Evolutionary conservation across 2,113 vertebrate species (phyloP), one percentile per base, ranked within the genome.

Genomic region (Murina feae): DNA sequence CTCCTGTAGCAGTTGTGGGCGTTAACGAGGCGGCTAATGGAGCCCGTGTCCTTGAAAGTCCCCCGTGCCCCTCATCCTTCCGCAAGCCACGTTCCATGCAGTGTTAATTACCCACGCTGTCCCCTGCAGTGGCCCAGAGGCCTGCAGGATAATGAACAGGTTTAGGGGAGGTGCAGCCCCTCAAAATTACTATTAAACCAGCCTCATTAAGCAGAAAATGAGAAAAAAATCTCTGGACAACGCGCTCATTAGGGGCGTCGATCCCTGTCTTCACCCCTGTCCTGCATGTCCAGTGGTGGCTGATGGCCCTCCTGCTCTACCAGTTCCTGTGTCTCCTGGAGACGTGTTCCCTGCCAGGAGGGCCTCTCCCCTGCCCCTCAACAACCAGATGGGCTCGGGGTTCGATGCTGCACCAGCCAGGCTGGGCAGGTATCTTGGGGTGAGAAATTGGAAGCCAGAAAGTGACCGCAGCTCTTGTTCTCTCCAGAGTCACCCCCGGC

Each of bases 121-220:
- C 99, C 99, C 98, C 98, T 98, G 98, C 98, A 98, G 98, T 98
- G 98, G 98, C 98, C 98, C 98, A 99, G 98, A 98, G 98, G 98
- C 96, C 98, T 97, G 98, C 98, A 98, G 98, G 98, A 98, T 99
- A 99, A 99, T 98, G 98, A 99, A 98, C 98, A 98, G 99, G 99
- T 98, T 98, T 99, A 98, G 99, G 99, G 98, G 98, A 98, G 98
- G 98, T 98, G 98, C 97, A 98, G 98, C 98, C 98, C 98, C 98
- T 98, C 98, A 99, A 99, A 99, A 99, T 98, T 98, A 98, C 99
- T 98, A 99, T 99, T 99, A 98, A 99, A 99, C 98, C 98, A 98
- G 99, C 98, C 98, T 98, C 98, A 99, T 99, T 99, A 99, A 99
- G 98, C 98, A 99, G 99, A 99, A 99, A 99, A 99, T 99, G 98